Conservation (phyloP, 2,888 invertebrate genomes). For the Athalia circularis region DNA sequence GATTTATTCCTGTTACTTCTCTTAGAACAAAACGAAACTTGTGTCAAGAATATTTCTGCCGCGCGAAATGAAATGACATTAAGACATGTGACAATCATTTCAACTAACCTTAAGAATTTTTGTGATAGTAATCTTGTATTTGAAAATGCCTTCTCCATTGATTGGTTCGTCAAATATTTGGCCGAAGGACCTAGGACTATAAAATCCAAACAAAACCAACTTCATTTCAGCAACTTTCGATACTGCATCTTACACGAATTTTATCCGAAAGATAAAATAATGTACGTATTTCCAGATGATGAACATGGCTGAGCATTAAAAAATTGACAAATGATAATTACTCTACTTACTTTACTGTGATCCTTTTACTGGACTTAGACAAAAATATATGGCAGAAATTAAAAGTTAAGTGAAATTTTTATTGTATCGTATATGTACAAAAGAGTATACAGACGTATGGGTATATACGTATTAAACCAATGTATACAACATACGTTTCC, state of each 20-base stretch:
- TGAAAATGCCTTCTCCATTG: constrained; percentile 43
- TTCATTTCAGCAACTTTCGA: constrained; percentile 27
- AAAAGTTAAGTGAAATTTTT: constrained; percentile 69
- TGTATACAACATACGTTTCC: constrained; percentile 40
- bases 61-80: not conserved
- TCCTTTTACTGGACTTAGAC: not conserved
- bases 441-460: constrained; percentile 71
- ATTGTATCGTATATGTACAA: constrained; percentile 74
- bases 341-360: not conserved
- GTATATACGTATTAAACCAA: constrained; percentile 36
- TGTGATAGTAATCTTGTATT: constrained; percentile 30
- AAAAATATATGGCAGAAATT: not conserved
- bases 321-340: too few species aligned
- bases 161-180: constrained; percentile 2
- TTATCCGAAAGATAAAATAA: constrained; percentile 8
- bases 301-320: not conserved
- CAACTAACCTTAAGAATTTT: constrained; percentile 43
- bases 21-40: constrained; percentile 35
- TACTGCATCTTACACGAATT: not conserved
- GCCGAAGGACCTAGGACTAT: constrained; percentile 23
- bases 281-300: not conserved
- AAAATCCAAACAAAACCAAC: constrained; percentile 24
- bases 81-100: constrained; percentile 44
- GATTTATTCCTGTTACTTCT: constrained; percentile 48
- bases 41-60: constrained; percentile 18